Evolutionary conservation across 2,113 vertebrate species (phyloP), one percentile per base, ranked within the genome.

Genomic region (Orthochromis malagaraziensis): DNA sequence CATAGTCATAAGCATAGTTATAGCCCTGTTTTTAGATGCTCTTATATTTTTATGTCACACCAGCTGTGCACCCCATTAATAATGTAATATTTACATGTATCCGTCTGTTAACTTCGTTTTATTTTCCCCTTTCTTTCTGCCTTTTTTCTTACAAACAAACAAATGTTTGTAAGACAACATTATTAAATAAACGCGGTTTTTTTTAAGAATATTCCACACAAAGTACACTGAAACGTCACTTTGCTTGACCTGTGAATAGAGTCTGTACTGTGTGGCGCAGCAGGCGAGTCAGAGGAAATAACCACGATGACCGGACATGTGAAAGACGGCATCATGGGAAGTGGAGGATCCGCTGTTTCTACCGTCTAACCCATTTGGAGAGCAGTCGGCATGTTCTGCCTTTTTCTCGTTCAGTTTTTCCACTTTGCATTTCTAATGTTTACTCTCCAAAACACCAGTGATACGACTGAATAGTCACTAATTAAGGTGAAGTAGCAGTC

Each of bases 401-500:
- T 17, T 49, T 47, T 2, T 19, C 70, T 26, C 24, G 13, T 42
- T 70, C 65, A 24, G 12, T 70, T 70, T 70, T 38, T 42, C 7
- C 40, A 75, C 1, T 19, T 75, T 47, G 40, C 24, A 19, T 49
- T 77, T 49, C 16, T 31, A 5, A 17, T n/a, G 49, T 77, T 47
- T 47, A 49, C 19, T 47, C 1, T 47, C 3, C 14, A 75, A 47
- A 26, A 1, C 42, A 19, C 42, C 70, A 75, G 70, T 47, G 24
- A 4, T 0, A 4, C 12, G 42, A 31, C 14, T 19, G 38, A 1
- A 47, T 17, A 45, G 68, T 73, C 13, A 26, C 5, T 73, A 73
- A 73, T 73, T 73, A 73, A 0, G 0, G 8, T 73, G 38, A 73
- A 47, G 68, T 1, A 45, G 13, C 19, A 26, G 14, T 47, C 8